Base-by-base conservation (phyloP, 2,797 vertebrate genomes). In the Phrynocephalus vlangalii region DNA sequence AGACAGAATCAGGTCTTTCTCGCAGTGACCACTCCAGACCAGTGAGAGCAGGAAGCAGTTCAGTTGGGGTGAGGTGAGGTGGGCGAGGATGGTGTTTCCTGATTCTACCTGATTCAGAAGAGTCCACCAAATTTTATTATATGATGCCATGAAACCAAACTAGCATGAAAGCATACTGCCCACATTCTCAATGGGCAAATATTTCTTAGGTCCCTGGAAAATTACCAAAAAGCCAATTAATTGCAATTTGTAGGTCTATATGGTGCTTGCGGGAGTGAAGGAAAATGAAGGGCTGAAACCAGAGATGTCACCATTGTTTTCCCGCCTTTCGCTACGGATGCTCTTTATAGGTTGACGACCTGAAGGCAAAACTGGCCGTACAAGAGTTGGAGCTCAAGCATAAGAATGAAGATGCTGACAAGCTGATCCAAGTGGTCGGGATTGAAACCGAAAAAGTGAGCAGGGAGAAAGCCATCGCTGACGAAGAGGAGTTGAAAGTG, bases 401-500 rank as follows among this genome's bases (percentile, higher is more conserved):
- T 82, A 97, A 97, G 91, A 96, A 97, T 0, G 96, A 97, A 89
- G 95, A 95, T 0, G 94, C 96, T 0, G 96, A 97, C 87, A 96
- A 96, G 88, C 87, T 97, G 89, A 97, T 97, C 93, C 93, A 96
- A 0, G 94, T 97, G 87, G 97, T 97, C 1, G 97, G 96, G 0
- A 5, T 96, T 2, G 96, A 97, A 87, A 95, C 95, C 0, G 96
- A 96, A 72, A 97, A 97, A 77, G 96, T 97, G 80, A 96, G 96
- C 93, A 96, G 88, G 80, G 96, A 97, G 94, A 97, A 97, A 83
- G 95, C 93, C 90, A 88, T 96, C 0, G 97, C 97, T 0, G 96
- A 97, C 0, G 95, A 96, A 88, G 96, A 97, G 60, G 97, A 97
- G 86, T 52, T 92, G 88, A 97, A 97, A 89, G 97, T 97, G 0